Percentiles rank a stretch among this genome's conserved stretches.
phyloP scores from a whole-genome alignment of 2,888 invertebrate genomes.

The Pogonocherus hispidulus region DNA sequence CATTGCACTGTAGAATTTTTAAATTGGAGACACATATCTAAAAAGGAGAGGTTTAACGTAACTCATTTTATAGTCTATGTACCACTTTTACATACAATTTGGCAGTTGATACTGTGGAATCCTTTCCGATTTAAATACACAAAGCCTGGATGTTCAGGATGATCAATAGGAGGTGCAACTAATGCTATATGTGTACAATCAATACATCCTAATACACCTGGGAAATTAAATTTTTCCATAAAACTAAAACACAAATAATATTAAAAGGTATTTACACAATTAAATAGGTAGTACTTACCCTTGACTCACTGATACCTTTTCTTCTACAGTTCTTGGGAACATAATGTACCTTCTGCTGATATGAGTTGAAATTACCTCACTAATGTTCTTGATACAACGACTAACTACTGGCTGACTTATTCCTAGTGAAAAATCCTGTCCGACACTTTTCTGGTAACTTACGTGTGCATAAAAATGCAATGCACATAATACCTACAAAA shows the following conservation, averaged over 20 bases:
- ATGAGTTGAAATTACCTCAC: background rate
- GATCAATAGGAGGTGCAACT: background rate
- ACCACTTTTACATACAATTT: too few species aligned
- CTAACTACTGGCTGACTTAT: slow-evolving; percentile 4
- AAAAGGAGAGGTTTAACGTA: too few species aligned
- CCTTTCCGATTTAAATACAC: background rate
- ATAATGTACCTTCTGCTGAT: background rate
- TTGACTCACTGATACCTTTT: background rate
- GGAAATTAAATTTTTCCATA: background rate
- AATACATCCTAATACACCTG: background rate
- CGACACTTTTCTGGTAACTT: slow-evolving; percentile 14
- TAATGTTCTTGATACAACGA: background rate
- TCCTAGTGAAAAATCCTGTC: background rate
- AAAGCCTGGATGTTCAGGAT: background rate
- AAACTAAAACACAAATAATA: background rate
- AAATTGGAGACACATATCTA: too few species aligned
- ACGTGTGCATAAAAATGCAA: slow-evolving; percentile 12
- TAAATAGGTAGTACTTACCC: background rate
- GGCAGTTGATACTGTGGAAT: background rate
- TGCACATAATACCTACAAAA: background rate
- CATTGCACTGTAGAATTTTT: too few species aligned
- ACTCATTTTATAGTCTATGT: too few species aligned
- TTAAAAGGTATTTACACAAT: background rate
- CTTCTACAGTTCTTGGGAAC: background rate
- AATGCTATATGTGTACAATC: background rate